Base-by-base conservation (phyloP, 2,797 vertebrate genomes). In the Myiotriccus ornatus region DNA sequence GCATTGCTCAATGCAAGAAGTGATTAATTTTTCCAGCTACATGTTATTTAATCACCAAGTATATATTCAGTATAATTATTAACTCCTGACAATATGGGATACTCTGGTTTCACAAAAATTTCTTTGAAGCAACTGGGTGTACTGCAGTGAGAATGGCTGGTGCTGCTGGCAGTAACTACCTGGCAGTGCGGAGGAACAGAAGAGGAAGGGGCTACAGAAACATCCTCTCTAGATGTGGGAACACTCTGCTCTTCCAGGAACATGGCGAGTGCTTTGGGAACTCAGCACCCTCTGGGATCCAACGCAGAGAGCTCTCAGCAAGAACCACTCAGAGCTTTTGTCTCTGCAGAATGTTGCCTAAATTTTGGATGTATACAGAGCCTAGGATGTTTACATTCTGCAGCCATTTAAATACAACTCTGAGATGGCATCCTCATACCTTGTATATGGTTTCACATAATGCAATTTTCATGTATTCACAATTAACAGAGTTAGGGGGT, bases 11-110 rank as follows among this genome's bases (percentile, higher is more conserved):
- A 76, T 73, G 84, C 68, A 79, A 60, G 81, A 89, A 63, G 73
- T 68, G 94, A 96, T 94, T 94, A 92, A 88, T 91, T 95, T 90
- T 89, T 94, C 87, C 89, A 94, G 91, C 75, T 79, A 90, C 5
- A 6, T 1, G 1, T 90, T 95, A 95, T 93, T 94, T 94, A 94
- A 93, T 92, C 82, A 91, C 80, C 71, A 90, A 87, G 69, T 60
- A 68, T 81, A 23, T 93, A 88, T 91, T 94, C 84, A 87, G 78
- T 93, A 56, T 76, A 68, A 95, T 94, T 94, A 92, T 82, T 76
- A 93, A 68, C 73, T 69, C 86, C 62, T 88, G 78, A 74, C 78
- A 88, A 91, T 15, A 77, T 24, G 60, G 73, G 84, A 67, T 75
- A 63, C 23, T 94, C 49, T 4, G 24, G 34, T 76, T 93, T 39